phyloP scores from a whole-genome alignment of 1,140 invertebrate species.

The Drosophila trapezifrons region DNA sequence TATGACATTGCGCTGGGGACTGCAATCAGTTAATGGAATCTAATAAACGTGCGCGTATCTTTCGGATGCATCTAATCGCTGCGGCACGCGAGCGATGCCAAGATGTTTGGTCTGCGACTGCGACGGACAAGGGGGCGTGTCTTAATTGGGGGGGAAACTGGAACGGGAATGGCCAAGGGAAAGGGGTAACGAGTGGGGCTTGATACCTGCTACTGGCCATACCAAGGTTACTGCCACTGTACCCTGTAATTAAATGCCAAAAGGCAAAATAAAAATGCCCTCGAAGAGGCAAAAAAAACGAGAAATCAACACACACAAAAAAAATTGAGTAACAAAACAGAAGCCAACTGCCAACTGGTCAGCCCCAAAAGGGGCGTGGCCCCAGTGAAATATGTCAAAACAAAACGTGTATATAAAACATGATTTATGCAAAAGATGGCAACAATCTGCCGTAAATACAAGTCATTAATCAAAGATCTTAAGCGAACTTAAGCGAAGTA shows the following conservation, averaged over 20 bases:
- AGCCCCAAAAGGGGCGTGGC: conserved; percentile 23
- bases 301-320: conserved; percentile 18
- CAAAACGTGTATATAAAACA: conserved; percentile 10
- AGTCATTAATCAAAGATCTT: conserved; percentile 22
- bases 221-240: conserved; percentile 61
- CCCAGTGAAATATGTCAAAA: conserved; percentile 41
- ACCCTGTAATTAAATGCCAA: conserved; percentile 72
- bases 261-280: conserved; percentile 9
- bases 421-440: conserved; percentile 34
- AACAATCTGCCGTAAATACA: conserved; percentile 6
- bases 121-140: not conserved
- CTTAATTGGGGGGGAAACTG: not conserved
- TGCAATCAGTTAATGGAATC: conserved; percentile 79
- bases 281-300: conserved; percentile 11
- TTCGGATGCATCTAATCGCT: conserved; percentile 73
- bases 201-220: conserved; percentile 44
- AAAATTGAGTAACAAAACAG: conserved; percentile 55
- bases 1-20: conserved; percentile 28
- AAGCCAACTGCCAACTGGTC: conserved; percentile 41
- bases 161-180: conserved; percentile 1
- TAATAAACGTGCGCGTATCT: conserved; percentile 78
- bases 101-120: conserved; percentile 17
- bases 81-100: conserved; percentile 57
- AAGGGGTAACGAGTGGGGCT: conserved; percentile 3
- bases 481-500: not conserved